phyloP scores from a whole-genome alignment of 2,888 invertebrate species.

The Steinernema carpocapsae region DNA sequence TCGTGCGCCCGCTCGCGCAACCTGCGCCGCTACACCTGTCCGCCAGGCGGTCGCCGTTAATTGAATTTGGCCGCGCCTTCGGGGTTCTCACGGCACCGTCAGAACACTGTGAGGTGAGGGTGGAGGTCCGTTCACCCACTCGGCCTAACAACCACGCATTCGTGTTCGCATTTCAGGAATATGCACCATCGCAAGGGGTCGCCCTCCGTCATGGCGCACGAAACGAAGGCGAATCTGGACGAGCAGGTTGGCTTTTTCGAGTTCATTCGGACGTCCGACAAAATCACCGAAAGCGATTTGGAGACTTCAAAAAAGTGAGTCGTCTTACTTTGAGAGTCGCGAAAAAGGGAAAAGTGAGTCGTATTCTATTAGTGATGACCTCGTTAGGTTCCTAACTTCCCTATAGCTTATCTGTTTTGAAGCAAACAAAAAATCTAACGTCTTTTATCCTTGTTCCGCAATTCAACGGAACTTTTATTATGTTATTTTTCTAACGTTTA shows the following conservation, averaged over 20 bases:
- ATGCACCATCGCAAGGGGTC: constrained; percentile 3
- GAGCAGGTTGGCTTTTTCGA: constrained; percentile 28
- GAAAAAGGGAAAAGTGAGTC: too few relatives aligned
- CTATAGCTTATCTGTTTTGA: too few relatives aligned
- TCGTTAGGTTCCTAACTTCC: neutral
- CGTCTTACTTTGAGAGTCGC: too few relatives aligned
- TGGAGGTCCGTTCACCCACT: constrained; percentile 7
- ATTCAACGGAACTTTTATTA: too few relatives aligned
- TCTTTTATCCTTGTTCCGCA: too few relatives aligned
- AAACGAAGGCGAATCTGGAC: constrained; percentile 3
- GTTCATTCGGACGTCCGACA: constrained; percentile 14
- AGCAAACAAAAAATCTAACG: too few relatives aligned
- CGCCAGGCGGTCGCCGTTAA: constrained; percentile 20
- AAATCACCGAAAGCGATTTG: neutral
- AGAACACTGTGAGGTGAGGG: constrained; percentile 8
- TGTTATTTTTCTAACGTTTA: too few relatives aligned
- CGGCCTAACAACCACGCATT: neutral
- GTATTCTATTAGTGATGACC: neutral
- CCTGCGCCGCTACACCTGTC: constrained; percentile 25
- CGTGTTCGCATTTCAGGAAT: neutral
- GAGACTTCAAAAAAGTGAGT: neutral
- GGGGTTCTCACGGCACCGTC: constrained; percentile 24
- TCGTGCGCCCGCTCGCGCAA: constrained; percentile 4
- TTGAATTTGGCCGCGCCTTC: constrained; percentile 17
- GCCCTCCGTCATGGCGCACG: neutral